Percentiles rank a stretch among this genome's conserved stretches.
phyloP scores from a whole-genome alignment of 64 coral and sea anemone species.

The Stichodactyla mertensii region DNA sequence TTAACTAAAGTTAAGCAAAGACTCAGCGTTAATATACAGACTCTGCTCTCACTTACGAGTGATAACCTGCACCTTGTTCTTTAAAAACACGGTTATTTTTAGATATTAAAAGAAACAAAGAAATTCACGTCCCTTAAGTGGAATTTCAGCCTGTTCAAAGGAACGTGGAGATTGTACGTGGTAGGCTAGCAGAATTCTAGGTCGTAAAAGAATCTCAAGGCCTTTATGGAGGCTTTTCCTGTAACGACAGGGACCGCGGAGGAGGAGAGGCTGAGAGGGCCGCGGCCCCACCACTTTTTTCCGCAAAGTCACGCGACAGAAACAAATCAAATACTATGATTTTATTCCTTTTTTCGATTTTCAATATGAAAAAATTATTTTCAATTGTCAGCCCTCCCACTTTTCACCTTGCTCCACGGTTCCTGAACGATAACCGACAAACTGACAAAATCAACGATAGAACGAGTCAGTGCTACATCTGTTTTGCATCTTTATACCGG shows the following conservation, averaged over 20 bases:
- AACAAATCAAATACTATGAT: too few species aligned
- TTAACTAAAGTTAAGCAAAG: too few species aligned
- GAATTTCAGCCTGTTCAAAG: neutral
- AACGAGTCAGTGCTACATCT: neutral
- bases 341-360: too few species aligned
- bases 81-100: too few species aligned
- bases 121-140: neutral
- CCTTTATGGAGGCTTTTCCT: neutral
- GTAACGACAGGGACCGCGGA: too few species aligned
- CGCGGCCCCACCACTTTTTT: too few species aligned
- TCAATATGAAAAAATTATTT: too few species aligned
- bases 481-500: neutral
- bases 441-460: neutral
- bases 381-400: too few species aligned
- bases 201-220: neutral
- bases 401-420: too few species aligned
- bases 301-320: too few species aligned
- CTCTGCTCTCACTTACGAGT: neutral
- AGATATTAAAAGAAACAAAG: neutral
- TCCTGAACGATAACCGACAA: neutral
- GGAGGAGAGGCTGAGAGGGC: too few species aligned
- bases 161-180: neutral
- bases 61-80: neutral
- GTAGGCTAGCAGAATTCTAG: neutral
- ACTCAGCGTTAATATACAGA: neutral